Evolutionary conservation across 2,797 vertebrate species (phyloP), one percentile per base, ranked within the genome.

Genomic region (Malacoctenus gilli): DNA sequence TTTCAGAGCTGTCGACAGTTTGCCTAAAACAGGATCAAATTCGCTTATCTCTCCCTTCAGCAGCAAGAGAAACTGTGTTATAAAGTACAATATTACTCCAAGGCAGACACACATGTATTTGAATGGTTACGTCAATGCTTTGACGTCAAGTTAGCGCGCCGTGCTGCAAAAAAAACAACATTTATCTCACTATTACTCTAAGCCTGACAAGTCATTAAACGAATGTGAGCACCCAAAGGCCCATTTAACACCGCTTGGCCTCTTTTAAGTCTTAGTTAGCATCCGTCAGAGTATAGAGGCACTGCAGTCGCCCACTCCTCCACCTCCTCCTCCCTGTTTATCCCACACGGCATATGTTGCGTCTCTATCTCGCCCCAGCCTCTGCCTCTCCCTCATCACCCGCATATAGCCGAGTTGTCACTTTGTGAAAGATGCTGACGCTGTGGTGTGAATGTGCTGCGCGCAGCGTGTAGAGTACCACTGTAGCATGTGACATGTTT

Each of bases 351-450:
- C 66, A 71, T 74, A 72, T 69, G 70, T 72, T 73, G 75, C 13
- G 25, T 70, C 63, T 70, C 68, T 57, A 44, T 72, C 68, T 79
- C 67, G 68, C 60, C 68, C 46, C 65, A 57, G 67, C 75, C 60
- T 65, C 68, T 25, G 62, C 60, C 58, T 62, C 69, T 60, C 60
- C 55, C 75, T 71, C 60, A 51, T 67, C 67, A 48, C 63, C 69
- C 68, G 68, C 77, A 79, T 70, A 68, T 10, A 75, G 82, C 72
- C 14, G 38, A 80, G 75, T 50, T 79, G 76, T 68, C 83, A 85
- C 68, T 82, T 85, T 72, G 36, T 35, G 34, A 69, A 82, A 85
- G 77, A 79, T 84, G 84, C 84, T 86, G 82, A 76, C 54, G 23
- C 8, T 46, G 43, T 58, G 30, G 23, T 62, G 59, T 61, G 50